These are phyloP conservation scores for Drosophila athabasca DNA, from an alignment of 1,140 invertebrate genomes.

Conservation along the genomic window DNA sequence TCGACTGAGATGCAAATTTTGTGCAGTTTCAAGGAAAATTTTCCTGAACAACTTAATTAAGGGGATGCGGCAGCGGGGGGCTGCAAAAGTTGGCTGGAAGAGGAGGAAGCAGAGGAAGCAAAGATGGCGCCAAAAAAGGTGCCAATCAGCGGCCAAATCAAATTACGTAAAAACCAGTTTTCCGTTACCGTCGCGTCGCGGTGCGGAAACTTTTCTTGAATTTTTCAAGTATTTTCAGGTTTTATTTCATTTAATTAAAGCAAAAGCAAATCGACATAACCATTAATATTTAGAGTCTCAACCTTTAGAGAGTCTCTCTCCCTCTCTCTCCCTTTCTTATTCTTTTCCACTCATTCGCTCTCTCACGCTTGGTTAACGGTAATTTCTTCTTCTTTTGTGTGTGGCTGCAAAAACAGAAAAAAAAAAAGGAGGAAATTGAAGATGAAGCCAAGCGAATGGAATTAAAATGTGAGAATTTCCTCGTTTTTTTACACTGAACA, in stretches of 20 bases:
- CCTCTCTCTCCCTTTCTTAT: not conserved
- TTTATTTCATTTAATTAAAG: conserved; percentile 38
- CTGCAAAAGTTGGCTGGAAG: conserved; percentile 1
- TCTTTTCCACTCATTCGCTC: conserved; percentile 1
- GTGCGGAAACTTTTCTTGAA: no score
- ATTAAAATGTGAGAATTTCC: conserved; percentile 64
- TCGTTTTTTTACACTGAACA: conserved; percentile 7
- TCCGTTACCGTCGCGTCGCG: not conserved
- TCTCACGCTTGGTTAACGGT: conserved; percentile 41
- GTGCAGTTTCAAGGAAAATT: conserved; percentile 19
- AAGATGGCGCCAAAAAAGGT: conserved; percentile 1
- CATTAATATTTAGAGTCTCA: conserved; percentile 46
- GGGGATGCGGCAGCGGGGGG: conserved; percentile 1
- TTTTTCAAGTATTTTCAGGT: no score
- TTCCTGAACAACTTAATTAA: conserved; percentile 38
- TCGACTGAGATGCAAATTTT: conserved; percentile 49
- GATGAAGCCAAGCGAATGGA: conserved; percentile 53
- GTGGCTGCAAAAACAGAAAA: conserved; percentile 34
- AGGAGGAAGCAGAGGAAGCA: not conserved
- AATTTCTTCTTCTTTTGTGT: conserved; percentile 35
- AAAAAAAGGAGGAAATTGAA: conserved; percentile 50
- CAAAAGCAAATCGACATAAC: conserved; percentile 13
- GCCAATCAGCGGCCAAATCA: conserved; percentile 38
- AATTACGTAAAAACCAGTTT: conserved; percentile 28
- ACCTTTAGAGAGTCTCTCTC: conserved; percentile 3